Base-by-base conservation (phyloP, 2,113 vertebrate species). In the Emydura subglobosa region DNA sequence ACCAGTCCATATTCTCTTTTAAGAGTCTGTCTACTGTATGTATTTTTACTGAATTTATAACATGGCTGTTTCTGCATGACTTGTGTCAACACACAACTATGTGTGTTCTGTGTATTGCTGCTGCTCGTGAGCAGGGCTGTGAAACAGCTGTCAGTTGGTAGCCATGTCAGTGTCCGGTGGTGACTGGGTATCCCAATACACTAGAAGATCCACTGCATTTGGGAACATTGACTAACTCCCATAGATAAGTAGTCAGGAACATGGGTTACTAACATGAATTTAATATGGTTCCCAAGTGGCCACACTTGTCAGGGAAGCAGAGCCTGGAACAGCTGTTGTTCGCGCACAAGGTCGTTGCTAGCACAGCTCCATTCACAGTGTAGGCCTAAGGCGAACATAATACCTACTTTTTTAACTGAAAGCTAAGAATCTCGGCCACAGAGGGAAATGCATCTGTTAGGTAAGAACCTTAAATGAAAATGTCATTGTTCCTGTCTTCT, bases 21-120 rank as follows among this genome's bases (percentile, higher is more conserved):
- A 76, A 76, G 72, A 27, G 55, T 7, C n/a, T 1, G 10, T 27
- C n/a, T 51, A 34, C 29, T 9, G 21, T 44, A 76, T 16, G 50
- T 0, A 0, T 42, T 51, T 91, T 89, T 54, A 54, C 55, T 3
- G 1, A 8, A 39, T 14, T 3, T 0, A 0, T n/a, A 0, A 79
- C n/a, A 51, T 65, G 44, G 11, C 27, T 90, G 83, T 85, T 44
- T 53, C 31, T 19, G 6, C 6, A 6, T 24, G 0, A 11, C 10
- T 79, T n/a, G 8, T 17, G 1, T 74, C 1, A 24, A 47, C 61
- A 93, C 57, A 4, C 59, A 44, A 17, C 25, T 53, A 47, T 42
- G 0, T 89, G 80, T 85, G 80, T 1, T 24, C 72, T 44, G n/a
- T 12, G n/a, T 19, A 5, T 72, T 8, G 19, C 34, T 39, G 9